A percentile compares a stretch with the other conserved stretches of the same genome.
Conservation (phyloP, 2,888 invertebrate species). For the Caenorhabditis macrosperma region DNA sequence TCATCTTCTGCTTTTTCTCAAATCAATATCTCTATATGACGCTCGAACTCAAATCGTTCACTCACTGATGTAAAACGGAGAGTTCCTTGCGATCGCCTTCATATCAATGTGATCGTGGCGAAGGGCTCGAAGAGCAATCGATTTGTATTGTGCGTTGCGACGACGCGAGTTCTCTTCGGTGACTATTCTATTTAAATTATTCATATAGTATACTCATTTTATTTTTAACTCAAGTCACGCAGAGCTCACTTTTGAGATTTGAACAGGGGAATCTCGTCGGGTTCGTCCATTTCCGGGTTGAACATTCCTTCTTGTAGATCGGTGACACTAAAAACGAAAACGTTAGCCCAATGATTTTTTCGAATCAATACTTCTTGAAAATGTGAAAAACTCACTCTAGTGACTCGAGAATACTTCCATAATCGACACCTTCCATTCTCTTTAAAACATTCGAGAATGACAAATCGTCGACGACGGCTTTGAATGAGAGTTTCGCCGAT, state of each 20-base stretch:
- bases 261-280: conserved; percentile 13
- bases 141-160: conserved; percentile 65
- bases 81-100: conserved; percentile 36
- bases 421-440: too few species aligned
- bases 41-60: too few species aligned
- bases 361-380: not conserved
- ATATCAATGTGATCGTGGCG: conserved; percentile 60
- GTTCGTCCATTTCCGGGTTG: conserved; percentile 37
- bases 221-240: too few species aligned
- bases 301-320: conserved; percentile 14
- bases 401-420: too few species aligned
- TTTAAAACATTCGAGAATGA: too few species aligned
- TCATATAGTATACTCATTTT: too few species aligned
- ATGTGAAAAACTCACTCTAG: not conserved
- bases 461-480: not conserved
- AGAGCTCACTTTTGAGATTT: too few species aligned
- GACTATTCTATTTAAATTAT: conserved; percentile 59
- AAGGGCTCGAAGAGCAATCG: conserved; percentile 63
- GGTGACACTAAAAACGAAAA: conserved; percentile 41
- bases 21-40: too few species aligned
- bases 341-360: not conserved
- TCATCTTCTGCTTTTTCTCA: not conserved
- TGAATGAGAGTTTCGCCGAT: conserved; percentile 4
- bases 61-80: too few species aligned
- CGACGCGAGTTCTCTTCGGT: conserved; percentile 55